These are phyloP conservation scores for Lissonota sp. DNA, from an alignment of 2,888 invertebrate species.

Conservation along the genomic window DNA sequence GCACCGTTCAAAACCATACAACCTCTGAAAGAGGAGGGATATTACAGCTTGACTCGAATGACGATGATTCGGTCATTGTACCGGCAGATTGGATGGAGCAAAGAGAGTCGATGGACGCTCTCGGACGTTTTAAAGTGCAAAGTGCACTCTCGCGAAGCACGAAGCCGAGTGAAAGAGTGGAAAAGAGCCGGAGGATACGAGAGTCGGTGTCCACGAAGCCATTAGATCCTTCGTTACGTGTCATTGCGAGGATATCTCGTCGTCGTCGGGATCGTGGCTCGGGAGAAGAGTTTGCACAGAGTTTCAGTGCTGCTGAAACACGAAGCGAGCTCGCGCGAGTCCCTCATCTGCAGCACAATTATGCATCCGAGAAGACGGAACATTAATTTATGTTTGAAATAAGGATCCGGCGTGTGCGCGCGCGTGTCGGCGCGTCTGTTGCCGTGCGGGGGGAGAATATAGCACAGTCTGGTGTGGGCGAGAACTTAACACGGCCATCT, in stretches of 20 bases:
- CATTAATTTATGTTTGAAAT: conserved; percentile 82
- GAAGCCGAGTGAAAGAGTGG: neutral
- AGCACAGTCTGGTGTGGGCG: conserved; percentile 31
- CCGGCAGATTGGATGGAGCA: too few species aligned
- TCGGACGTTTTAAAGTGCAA: too few species aligned
- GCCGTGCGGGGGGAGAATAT: conserved; percentile 64
- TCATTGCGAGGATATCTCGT: conserved; percentile 76
- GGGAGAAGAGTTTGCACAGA: conserved; percentile 2
- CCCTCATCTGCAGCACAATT: conserved; percentile 76
- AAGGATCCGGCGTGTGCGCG: conserved; percentile 80
- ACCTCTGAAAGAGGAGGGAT: too few species aligned
- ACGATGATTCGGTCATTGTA: too few species aligned
- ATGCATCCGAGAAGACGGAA: conserved; percentile 80
- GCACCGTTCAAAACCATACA: too few species aligned
- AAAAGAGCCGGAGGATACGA: conserved; percentile 6
- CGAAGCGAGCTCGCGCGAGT: conserved; percentile 23
- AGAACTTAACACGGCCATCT: conserved; percentile 29
- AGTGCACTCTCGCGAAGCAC: too few species aligned
- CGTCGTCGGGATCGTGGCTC: conserved; percentile 16
- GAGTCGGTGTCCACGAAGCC: conserved; percentile 69
- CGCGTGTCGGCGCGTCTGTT: conserved; percentile 82
- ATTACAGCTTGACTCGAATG: too few species aligned
- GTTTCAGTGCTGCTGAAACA: conserved; percentile 1
- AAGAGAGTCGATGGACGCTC: too few species aligned
- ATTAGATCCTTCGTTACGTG: conserved; percentile 78